These are phyloP conservation scores for Capreolus pygargus DNA, from an alignment of 2,113 vertebrate species.

Conservation along the genomic window DNA sequence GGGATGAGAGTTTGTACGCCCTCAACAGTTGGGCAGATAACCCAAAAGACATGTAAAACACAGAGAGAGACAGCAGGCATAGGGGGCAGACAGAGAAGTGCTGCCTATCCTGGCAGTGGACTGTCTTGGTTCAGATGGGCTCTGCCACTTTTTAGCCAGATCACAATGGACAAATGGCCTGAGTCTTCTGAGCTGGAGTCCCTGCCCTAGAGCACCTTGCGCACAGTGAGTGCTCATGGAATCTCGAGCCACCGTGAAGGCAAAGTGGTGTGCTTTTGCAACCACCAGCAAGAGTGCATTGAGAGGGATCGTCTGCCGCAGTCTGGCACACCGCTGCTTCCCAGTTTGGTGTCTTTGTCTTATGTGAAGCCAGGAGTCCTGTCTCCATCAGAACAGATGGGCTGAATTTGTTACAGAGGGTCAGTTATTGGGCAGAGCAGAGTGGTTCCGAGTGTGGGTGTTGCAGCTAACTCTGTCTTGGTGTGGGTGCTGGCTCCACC, in stretches of 20 bases:
- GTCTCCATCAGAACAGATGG: not conserved
- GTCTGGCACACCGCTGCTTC: not conserved
- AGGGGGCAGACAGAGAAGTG: not conserved
- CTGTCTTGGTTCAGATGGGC: not conserved
- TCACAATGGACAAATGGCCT: not conserved
- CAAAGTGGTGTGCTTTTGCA: not conserved
- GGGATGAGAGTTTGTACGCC: not conserved
- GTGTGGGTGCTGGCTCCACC: not conserved
- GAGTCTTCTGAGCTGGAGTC: not conserved
- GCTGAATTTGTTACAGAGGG: not conserved
- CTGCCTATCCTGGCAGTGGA: not conserved
- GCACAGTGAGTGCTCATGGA: rapidly evolving
- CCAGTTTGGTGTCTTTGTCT: not conserved
- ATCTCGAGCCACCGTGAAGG: not conserved
- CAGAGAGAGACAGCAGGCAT: not conserved
- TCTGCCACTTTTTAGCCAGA: not conserved
- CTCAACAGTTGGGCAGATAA: not conserved
- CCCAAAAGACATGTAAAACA: not conserved
- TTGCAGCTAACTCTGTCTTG: not conserved
- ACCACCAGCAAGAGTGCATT: no score
- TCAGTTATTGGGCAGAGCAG: not conserved
- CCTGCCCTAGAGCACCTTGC: not conserved
- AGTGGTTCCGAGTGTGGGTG: not conserved
- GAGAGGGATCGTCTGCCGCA: not conserved
- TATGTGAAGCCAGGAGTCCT: not conserved